These are phyloP conservation scores for Lumbricus terrestris DNA, from an alignment of 2,888 invertebrate species.

Conservation along the genomic window DNA sequence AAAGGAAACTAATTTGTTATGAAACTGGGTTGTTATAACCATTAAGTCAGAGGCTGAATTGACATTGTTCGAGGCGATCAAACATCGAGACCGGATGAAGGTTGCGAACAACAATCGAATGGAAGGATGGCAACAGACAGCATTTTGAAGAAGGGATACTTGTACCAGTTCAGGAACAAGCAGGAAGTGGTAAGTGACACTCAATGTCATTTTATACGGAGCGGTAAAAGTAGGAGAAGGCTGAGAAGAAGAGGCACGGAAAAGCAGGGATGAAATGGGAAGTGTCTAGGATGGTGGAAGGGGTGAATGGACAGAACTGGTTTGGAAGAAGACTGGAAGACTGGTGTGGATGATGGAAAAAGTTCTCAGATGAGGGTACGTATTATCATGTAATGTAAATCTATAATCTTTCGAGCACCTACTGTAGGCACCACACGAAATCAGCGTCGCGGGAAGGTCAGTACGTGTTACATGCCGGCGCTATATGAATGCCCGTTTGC, in stretches of 20 bases:
- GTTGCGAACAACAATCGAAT: not conserved
- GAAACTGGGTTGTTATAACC: not conserved
- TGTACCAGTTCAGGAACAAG: not conserved
- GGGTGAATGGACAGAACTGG: not conserved
- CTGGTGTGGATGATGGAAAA: not conserved
- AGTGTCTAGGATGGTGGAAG: not conserved
- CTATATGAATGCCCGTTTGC: too few species aligned
- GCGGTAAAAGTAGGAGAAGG: not conserved
- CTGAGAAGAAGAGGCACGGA: not conserved
- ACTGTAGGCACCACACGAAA: too few species aligned
- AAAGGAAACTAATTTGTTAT: not conserved
- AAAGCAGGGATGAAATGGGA: not conserved
- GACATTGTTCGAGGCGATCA: not conserved
- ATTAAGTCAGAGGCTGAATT: too few species aligned
- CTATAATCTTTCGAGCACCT: too few species aligned
- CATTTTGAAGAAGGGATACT: constrained; percentile 6
- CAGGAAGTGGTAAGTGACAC: not conserved
- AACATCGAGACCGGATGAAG: not conserved
- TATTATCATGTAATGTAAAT: not conserved
- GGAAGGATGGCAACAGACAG: not conserved
- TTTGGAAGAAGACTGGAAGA: too few species aligned
- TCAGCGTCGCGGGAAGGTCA: too few species aligned
- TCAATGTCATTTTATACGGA: not conserved
- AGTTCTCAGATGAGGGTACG: not conserved
- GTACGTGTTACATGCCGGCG: too few species aligned